These are phyloP conservation scores for Hapalemur alaotrensis DNA, from an alignment of 2,797 vertebrate genomes.

Conservation along the genomic window DNA sequence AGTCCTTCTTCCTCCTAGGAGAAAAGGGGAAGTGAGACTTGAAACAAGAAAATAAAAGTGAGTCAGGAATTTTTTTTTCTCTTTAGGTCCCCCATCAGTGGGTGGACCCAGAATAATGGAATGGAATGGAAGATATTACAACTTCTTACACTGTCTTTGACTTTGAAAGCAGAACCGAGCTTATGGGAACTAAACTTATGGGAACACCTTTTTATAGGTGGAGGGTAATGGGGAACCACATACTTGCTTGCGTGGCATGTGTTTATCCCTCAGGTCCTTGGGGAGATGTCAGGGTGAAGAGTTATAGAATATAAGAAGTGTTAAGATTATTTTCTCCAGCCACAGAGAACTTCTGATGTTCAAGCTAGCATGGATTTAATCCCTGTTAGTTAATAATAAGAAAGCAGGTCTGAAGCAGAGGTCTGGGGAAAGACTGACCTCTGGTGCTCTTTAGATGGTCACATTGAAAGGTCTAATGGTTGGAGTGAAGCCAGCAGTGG, in stretches of 20 bases:
- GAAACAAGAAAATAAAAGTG: background rate
- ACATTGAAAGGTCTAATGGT: background rate
- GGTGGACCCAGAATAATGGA: no score
- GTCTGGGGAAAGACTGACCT: background rate
- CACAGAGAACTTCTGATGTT: background rate
- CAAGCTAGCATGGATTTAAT: background rate
- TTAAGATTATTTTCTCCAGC: background rate
- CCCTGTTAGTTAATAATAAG: background rate
- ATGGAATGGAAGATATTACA: background rate
- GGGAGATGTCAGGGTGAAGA: background rate
- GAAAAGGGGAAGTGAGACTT: background rate
- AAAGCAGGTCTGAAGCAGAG: background rate
- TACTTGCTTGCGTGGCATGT: background rate
- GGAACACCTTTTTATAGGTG: background rate
- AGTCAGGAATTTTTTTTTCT: background rate
- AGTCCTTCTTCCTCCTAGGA: background rate
- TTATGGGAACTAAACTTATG: background rate
- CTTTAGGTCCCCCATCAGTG: background rate
- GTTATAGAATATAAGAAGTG: background rate
- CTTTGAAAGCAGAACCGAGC: background rate
- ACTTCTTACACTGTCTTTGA: background rate
- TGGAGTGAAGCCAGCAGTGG: background rate
- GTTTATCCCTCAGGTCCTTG: background rate
- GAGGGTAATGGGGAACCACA: background rate
- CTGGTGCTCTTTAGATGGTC: background rate